These are phyloP conservation scores for Campoplex nolae DNA, from an alignment of 2,888 invertebrate genomes.

Conservation along the genomic window DNA sequence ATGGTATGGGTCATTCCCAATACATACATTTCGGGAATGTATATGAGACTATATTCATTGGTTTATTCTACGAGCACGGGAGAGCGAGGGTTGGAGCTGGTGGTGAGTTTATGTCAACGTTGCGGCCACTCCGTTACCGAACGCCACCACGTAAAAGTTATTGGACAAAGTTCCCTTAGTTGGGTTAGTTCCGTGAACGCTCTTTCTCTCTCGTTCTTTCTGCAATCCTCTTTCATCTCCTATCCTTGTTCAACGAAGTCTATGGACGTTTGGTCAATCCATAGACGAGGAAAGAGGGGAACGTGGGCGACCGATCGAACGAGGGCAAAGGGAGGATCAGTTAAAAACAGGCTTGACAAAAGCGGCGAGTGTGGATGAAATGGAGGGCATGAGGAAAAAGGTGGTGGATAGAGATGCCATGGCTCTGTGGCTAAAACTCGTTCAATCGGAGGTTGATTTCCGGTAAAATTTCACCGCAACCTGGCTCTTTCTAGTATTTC, in stretches of 20 bases:
- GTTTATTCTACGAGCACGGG: constrained; percentile 21
- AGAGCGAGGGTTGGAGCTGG: constrained; percentile 14
- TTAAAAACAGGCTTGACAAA: constrained; percentile 24
- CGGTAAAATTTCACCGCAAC: constrained; percentile 2
- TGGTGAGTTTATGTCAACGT: constrained; percentile 52
- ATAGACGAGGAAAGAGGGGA: constrained; percentile 15
- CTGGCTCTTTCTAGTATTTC: not conserved
- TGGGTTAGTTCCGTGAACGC: constrained; percentile 53
- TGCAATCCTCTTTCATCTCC: not conserved
- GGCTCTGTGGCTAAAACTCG: constrained; percentile 40
- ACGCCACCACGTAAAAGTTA: constrained; percentile 58
- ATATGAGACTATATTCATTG: constrained; percentile 27
- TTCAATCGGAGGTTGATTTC: constrained; percentile 53
- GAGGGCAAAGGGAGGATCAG: not conserved
- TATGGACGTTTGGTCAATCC: constrained; percentile 42
- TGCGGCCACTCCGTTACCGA: constrained; percentile 52
- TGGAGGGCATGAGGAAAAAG: constrained; percentile 20
- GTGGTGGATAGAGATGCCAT: not conserved
- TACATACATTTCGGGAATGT: not conserved
- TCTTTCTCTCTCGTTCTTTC: not conserved
- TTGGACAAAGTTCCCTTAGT: constrained; percentile 62
- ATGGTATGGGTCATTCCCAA: not conserved
- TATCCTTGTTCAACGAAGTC: not conserved
- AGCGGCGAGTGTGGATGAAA: constrained; percentile 31
- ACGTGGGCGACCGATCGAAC: constrained; percentile 49